Base-by-base conservation (phyloP, 2,797 vertebrate genomes). In the Cyprinodon diabolis region DNA sequence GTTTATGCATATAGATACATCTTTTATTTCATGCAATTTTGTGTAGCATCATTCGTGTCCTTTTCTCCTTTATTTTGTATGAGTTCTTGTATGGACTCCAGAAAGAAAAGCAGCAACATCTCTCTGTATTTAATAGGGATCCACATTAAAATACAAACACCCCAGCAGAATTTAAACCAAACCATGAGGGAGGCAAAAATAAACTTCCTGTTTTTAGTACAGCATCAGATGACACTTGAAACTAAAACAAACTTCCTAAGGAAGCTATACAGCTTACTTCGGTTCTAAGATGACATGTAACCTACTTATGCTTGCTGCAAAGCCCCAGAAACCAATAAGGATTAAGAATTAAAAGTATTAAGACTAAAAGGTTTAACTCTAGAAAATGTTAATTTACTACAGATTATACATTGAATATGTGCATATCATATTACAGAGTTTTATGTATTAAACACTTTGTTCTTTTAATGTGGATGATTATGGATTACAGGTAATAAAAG, bases 151-250 rank as follows among this genome's bases (percentile, higher is more conserved):
- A 30, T 30, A 30, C 25, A 30, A 30, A 30, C 25, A 30, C 25
- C 25, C 25, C 60, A 72, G 35, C 67, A 77, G 23, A 78, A 78
- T 74, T 60, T 0, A 60, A 55, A 13, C 1, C 55, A 30, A 30
- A 30, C 25, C 1, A 30, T 30, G 25, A 30, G 25, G 25, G 25
- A 30, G 25, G 25, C 25, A 15, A 55, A 72, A 62, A 14, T 58
- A 69, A 6, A 69, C 66, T 86, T 82, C 76, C 78, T 68, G 66
- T 86, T 84, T 62, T 19, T 73, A 30, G 72, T 71, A 69, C 55
- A 25, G 69, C 19, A 65, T 66, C 14, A 71, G 51, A 75, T 54
- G 69, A 75, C 17, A 69, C n/a, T 4, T 66, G 15, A 84, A 82
- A 80, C 56, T 66, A 58, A 47, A 66, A 25, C 45, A 68, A 19